Evolutionary conservation across 2,888 invertebrate species (phyloP).

Genomic region (Eustalomyia histrio): DNA sequence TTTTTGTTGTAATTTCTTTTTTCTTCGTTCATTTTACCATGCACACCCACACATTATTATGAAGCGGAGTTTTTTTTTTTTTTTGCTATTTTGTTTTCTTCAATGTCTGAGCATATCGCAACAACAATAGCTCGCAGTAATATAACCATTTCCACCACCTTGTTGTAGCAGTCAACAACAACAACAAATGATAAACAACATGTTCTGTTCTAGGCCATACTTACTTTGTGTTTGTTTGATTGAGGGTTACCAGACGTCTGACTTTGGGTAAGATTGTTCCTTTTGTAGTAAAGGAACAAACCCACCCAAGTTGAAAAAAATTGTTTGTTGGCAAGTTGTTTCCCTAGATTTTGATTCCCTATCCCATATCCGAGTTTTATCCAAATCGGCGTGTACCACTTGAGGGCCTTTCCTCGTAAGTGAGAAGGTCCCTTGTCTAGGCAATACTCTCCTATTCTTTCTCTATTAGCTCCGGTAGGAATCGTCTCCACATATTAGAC

Average conservation of each 20-base stretch:
- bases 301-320: too few species aligned
- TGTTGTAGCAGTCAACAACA: constrained; percentile 1
- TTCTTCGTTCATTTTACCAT: constrained; percentile 5
- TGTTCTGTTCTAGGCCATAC: constrained; percentile 26
- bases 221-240: constrained; percentile 26
- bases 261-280: background rate
- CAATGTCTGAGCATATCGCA: constrained; percentile 43
- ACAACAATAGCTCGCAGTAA: constrained; percentile 29
- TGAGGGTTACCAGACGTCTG: background rate
- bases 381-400: too few species aligned
- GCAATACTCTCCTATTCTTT: too few species aligned
- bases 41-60: constrained; percentile 46
- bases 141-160: constrained; percentile 47
- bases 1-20: constrained; percentile 22
- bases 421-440: too few species aligned
- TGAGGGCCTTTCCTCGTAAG: too few species aligned
- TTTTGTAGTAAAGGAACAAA: too few species aligned
- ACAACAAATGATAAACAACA: background rate
- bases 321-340: too few species aligned
- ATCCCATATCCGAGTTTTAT: too few species aligned
- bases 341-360: too few species aligned
- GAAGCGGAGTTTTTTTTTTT: background rate
- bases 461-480: too few species aligned
- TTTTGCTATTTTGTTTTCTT: constrained; percentile 12
- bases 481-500: too few species aligned